Evolutionary conservation across 2,888 invertebrate genomes (phyloP), one percentile per base, ranked within the genome.

Genomic region (Coenonympha glycerion): DNA sequence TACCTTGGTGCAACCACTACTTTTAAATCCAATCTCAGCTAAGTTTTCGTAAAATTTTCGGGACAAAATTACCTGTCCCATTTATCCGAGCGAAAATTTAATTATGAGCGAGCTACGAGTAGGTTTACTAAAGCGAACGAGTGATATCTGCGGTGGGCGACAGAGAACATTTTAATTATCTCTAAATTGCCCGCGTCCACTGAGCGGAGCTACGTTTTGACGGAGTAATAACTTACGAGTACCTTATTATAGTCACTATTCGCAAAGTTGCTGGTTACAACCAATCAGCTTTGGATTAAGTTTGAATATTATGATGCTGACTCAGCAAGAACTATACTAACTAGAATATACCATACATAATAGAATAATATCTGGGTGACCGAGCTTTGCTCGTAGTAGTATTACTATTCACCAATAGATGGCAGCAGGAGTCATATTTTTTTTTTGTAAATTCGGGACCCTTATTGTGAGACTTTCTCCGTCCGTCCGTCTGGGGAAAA

Each of bases 111-210:
- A 37, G 21, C 21, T 11, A 6, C n/a, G n/a, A n/a, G n/a, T n/a
- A n/a, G n/a, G n/a, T n/a, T 28, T 41, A 28, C 28, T 26, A 4
- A 41, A 41, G 6, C 8, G 18, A 18, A 41, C 18, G 28, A 18
- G 41, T 16, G 28, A 28, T 41, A 28, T 41, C 28, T 41, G 18
- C 28, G 18, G 41, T 28, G 41, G 16, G 3, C 16, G n/a, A n/a
- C 41, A 11, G 28, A 18, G 18, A 28, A 41, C 28, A 28, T 41
- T 41, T 50, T 45, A 50, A 45, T 45, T 45, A 50, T 39, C 39
- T 41, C 28, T 18, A 28, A 41, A 41, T 41, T 41, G 28, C 28
- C 28, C 19, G 41, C 15, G 28, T 41, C 28, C 41, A 18, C 26
- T n/a, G n/a, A 18, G 41, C 16, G 3, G 28, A 28, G n/a, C 16